These are phyloP conservation scores for Porites rus DNA, from an alignment of 92 coral and sea anemone genomes.

Conservation along the genomic window DNA sequence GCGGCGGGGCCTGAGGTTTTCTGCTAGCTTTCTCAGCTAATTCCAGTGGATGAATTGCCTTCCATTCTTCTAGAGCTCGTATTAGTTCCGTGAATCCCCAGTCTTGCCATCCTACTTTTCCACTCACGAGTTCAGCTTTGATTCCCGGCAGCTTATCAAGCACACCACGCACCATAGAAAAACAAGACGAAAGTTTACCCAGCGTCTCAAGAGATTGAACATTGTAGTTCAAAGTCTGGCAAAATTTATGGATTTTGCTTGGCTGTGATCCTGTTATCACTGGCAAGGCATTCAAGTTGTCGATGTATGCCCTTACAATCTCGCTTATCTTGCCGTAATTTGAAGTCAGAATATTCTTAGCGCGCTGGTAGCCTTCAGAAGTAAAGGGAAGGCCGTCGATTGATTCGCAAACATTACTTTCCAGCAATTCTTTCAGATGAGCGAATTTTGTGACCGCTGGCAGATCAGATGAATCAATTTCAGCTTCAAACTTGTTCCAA, in stretches of 20 bases:
- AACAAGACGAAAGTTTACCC: conserved; percentile 49
- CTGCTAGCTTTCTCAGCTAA: background rate
- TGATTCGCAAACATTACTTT: conserved; percentile 8
- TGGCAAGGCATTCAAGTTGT: conserved; percentile 16
- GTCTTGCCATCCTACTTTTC: conserved; percentile 59
- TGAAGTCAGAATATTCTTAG: conserved; percentile 23
- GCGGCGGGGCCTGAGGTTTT: conserved; percentile 1
- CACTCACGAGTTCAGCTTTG: conserved; percentile 53
- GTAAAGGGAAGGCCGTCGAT: conserved; percentile 30
- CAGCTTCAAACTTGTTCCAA: conserved; percentile 64
- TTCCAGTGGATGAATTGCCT: conserved; percentile 57
- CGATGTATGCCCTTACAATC: background rate
- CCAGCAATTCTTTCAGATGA: conserved; percentile 25
- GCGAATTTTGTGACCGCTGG: conserved; percentile 15
- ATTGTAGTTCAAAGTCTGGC: conserved; percentile 45
- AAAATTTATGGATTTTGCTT: conserved; percentile 18
- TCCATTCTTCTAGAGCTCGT: conserved; percentile 63
- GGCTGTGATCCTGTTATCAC: conserved; percentile 18
- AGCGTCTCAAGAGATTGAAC: conserved; percentile 60
- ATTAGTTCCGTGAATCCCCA: conserved; percentile 64
- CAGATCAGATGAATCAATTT: conserved; percentile 40
- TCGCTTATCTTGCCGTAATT: background rate
- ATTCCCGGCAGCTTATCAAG: conserved; percentile 61
- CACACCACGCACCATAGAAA: conserved; percentile 55
- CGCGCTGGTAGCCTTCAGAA: conserved; percentile 38